phyloP scores from a whole-genome alignment of 2,888 invertebrate species.

The Schizaphis graminum region DNA sequence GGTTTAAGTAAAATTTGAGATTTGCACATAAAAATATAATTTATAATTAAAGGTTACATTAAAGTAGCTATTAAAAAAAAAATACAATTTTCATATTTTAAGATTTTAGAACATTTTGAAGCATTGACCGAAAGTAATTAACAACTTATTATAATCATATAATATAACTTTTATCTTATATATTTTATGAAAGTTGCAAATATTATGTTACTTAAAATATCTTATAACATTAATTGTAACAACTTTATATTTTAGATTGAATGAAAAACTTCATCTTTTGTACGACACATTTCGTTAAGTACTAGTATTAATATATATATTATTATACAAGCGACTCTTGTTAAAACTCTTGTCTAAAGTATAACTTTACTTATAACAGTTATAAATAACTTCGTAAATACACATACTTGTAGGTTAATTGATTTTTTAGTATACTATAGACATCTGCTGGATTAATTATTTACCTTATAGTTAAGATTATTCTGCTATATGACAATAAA shows the following conservation, averaged over 20 bases:
- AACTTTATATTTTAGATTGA: neutral
- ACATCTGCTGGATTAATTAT: neutral
- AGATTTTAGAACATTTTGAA: neutral
- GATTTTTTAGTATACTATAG: neutral
- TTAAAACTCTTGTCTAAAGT: neutral
- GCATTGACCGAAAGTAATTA: neutral
- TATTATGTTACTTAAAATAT: neutral
- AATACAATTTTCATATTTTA: neutral
- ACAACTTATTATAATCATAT: neutral
- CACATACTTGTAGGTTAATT: neutral
- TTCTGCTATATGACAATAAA: neutral
- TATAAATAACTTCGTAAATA: neutral
- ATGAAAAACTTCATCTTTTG: neutral
- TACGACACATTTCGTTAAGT: neutral
- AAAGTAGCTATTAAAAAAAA: neutral
- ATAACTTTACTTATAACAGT: neutral
- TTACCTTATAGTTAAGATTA: neutral
- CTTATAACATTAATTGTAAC: neutral
- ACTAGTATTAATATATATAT: neutral
- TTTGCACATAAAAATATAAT: neutral
- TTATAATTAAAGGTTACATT: neutral
- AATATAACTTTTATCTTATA: neutral
- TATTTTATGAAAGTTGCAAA: neutral
- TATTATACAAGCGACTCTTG: neutral
- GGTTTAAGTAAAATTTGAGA: neutral